Base-by-base conservation (phyloP, 2,113 vertebrate genomes). In the Stercorarius parasiticus region DNA sequence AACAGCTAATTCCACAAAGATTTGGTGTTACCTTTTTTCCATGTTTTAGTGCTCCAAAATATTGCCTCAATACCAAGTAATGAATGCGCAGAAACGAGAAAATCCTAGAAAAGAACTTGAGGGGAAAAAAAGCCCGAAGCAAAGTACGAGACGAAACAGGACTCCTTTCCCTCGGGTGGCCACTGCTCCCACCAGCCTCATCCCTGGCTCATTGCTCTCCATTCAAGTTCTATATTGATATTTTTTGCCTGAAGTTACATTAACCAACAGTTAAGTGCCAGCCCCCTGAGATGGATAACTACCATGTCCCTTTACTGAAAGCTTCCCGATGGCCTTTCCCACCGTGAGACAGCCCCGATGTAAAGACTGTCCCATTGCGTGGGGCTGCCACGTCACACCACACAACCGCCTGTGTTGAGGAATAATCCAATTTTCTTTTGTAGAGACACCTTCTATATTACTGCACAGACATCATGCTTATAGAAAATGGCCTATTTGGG, bases 291-390 rank as follows among this genome's bases (percentile, higher is more conserved):
- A 45, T 4, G 1, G 10, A 13, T 3, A 47, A 25, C 64, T 61
- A 36, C 79, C 47, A 10, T 0, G 6, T 8, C 16, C n/a, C 30
- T 15, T 47, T 23, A 21, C 55, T 18, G 20, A n/a, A 29, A 83
- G 49, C 38, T 70, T 53, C 77, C 47, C 66, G 22, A 1, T 6
- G 36, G 36, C 50, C 32, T 29, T 27, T 21, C 15, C 18, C 5
- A 2, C 34, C 45, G 8, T 7, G 34, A 38, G 12, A 10, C 17
- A 32, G 47, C 47, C 36, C 22, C 8, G 11, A 22, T 1, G 17
- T 32, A 29, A 40, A 58, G 38, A 1, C 49, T 6, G 15, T 10
- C 20, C n/a, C 19, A 0, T 21, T 7, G 23, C 2, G 0, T 8
- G 10, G 45, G 22, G 19, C 49, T 8, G 13, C 29, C 49, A 1